Percentiles rank a stretch among this genome's conserved stretches.
These are phyloP conservation scores for Upupa epops DNA, from an alignment of 2,113 vertebrate species.

Conservation along the genomic window DNA sequence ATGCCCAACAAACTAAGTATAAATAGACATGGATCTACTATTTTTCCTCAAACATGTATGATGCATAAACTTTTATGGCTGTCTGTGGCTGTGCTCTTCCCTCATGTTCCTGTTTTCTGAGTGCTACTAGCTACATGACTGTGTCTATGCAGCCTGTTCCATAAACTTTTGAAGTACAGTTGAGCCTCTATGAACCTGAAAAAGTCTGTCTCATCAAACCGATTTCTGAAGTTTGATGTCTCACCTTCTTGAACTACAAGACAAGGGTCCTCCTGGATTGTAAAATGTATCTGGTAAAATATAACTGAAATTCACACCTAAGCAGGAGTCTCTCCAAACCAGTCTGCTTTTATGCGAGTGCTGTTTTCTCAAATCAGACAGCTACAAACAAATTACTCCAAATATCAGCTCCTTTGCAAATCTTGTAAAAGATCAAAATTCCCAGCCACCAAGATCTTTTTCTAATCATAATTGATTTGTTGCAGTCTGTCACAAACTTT, in stretches of 20 bases:
- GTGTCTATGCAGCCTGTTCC: neutral
- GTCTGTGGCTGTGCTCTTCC: neutral
- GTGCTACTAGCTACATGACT: neutral
- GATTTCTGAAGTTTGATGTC: neutral
- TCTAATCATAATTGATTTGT: neutral
- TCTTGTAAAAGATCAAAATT: neutral
- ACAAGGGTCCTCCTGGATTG: neutral
- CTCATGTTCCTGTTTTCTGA: neutral
- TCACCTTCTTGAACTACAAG: neutral
- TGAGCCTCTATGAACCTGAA: neutral
- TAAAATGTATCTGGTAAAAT: neutral
- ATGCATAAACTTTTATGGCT: neutral
- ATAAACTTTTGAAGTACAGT: neutral
- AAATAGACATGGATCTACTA: neutral
- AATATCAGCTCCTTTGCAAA: neutral
- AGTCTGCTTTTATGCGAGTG: fast-evolving
- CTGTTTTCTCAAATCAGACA: neutral
- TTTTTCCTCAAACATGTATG: neutral
- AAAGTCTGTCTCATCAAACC: neutral
- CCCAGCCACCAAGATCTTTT: neutral
- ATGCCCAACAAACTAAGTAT: neutral
- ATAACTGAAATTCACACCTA: fast-evolving
- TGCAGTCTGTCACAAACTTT: neutral
- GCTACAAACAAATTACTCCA: neutral
- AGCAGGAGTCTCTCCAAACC: neutral